Evolutionary conservation across 2,113 vertebrate genomes (phyloP).

Genomic region (Struthio camelus): DNA sequence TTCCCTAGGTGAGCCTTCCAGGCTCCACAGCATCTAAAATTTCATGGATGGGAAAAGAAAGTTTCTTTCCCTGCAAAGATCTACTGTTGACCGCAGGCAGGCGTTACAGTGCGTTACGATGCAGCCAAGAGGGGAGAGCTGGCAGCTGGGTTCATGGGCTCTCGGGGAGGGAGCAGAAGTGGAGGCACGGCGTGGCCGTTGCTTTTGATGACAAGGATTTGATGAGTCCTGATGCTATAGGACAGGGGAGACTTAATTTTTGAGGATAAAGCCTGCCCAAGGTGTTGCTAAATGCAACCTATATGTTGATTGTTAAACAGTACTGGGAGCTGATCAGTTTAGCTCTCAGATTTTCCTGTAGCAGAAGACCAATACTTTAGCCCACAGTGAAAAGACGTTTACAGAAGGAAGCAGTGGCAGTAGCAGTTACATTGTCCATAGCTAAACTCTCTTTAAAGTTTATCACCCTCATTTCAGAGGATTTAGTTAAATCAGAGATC

Average conservation of each 20-base stretch:
- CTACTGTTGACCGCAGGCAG: not conserved
- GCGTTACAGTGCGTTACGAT: not conserved
- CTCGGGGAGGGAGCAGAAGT: not conserved
- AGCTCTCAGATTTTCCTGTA: not conserved
- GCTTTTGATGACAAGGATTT: not conserved
- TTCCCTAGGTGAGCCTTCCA: not conserved
- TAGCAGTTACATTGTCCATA: not conserved
- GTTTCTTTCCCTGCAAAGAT: not conserved
- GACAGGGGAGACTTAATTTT: not conserved
- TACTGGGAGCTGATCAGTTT: not conserved
- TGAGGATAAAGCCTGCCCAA: not conserved
- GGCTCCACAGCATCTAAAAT: not conserved
- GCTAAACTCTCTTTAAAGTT: not conserved
- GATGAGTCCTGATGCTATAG: not conserved
- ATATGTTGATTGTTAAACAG: not conserved
- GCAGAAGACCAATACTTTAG: accelerated
- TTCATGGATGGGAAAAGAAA: not conserved
- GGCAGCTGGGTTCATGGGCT: not conserved
- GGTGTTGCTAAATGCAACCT: not conserved
- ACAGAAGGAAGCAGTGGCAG: not conserved
- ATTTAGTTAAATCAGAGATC: not conserved
- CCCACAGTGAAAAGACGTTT: accelerated
- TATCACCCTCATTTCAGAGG: not conserved
- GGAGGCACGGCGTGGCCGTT: accelerated
- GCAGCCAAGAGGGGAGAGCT: not conserved